These are phyloP conservation scores for Ciconia nigra DNA, from an alignment of 2,797 vertebrate genomes.

Conservation along the genomic window DNA sequence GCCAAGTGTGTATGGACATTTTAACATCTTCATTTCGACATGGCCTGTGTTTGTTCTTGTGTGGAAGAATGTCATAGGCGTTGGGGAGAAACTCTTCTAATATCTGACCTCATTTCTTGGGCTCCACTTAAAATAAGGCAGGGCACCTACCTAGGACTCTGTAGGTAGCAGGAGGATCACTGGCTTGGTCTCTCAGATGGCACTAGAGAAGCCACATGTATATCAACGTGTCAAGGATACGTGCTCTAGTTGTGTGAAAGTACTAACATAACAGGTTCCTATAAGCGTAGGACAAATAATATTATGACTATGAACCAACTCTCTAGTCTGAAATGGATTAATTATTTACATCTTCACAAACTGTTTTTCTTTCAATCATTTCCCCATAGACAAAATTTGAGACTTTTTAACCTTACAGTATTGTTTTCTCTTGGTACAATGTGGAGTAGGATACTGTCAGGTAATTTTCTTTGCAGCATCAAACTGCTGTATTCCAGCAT, in stretches of 20 bases:
- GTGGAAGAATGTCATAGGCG: background rate
- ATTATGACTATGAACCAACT: background rate
- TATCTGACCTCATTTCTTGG: background rate
- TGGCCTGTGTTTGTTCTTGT: background rate
- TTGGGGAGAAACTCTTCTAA: background rate
- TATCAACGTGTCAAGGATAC: background rate
- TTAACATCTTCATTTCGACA: background rate
- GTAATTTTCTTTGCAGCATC: background rate
- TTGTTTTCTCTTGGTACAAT: background rate
- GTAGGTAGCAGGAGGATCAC: background rate
- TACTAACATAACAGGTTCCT: background rate
- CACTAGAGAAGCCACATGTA: background rate
- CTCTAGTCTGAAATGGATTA: background rate
- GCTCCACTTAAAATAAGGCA: background rate
- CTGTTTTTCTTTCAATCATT: background rate
- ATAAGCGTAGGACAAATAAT: background rate
- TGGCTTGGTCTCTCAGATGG: background rate
- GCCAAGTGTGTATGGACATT: constrained; percentile 11
- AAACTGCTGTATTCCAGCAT: background rate
- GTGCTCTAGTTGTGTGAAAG: background rate
- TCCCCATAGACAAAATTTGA: background rate
- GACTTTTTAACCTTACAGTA: background rate
- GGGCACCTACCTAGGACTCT: background rate
- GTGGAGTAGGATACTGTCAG: background rate
- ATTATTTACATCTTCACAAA: background rate